A percentile compares a stretch with the other conserved stretches of the same genome.
Conservation (phyloP, 2,888 invertebrate genomes). For the Chloromyia formosa region DNA sequence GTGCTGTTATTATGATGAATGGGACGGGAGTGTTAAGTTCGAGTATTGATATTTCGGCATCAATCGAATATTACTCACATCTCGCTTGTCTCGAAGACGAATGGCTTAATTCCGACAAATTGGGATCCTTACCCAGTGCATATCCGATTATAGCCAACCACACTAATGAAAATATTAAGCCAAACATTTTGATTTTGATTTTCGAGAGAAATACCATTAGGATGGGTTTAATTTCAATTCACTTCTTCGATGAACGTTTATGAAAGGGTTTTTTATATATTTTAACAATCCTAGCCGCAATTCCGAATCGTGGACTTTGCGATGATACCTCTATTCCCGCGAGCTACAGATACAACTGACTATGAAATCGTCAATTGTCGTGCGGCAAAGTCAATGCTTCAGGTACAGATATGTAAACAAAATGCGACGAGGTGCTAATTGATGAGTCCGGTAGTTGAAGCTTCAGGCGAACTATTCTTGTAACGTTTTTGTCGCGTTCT, state of each 20-base stretch:
- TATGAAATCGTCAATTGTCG: not conserved
- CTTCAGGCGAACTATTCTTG: not conserved
- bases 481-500: conserved; percentile 8
- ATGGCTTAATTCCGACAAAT: conserved; percentile 40
- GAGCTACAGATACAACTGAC: not conserved
- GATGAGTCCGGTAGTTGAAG: not conserved
- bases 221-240: not conserved
- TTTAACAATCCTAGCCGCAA: not conserved
- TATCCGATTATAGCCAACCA: conserved; percentile 51
- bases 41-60: not conserved
- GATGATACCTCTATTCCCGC: not conserved
- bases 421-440: conserved; percentile 38
- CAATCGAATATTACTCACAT: conserved; percentile 49
- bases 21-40: not conserved
- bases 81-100: conserved; percentile 46
- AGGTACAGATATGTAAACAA: conserved; percentile 45
- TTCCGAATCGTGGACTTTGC: not conserved
- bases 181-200: conserved; percentile 39
- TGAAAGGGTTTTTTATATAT: not conserved
- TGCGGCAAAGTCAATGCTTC: not conserved
- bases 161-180: conserved; percentile 39
- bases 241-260: not conserved
- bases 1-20: not conserved
- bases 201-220: not conserved
- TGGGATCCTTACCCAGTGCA: conserved; percentile 52